These are phyloP conservation scores for Saimiri boliviensis DNA, from an alignment of 2,113 vertebrate genomes.

Conservation along the genomic window DNA sequence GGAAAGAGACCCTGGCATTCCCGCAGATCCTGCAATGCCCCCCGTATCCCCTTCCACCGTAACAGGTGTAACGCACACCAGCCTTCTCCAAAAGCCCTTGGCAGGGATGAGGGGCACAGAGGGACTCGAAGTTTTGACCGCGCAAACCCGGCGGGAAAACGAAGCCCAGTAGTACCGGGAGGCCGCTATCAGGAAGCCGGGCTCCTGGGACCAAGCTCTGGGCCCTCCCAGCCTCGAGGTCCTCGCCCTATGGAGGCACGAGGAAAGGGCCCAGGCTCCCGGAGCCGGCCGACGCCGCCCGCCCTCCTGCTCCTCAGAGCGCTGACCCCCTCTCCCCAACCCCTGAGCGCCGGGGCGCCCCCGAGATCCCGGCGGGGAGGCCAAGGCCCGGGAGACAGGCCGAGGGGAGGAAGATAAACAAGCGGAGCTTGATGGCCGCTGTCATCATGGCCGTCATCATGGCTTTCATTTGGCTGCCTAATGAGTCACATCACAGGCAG, in stretches of 20 bases:
- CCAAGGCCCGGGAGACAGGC: slow-evolving; percentile 75
- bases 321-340: not conserved
- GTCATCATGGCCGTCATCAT: slow-evolving; percentile 88
- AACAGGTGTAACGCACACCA: not conserved
- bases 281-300: fast-evolving
- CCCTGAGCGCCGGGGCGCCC: not conserved
- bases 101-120: not conserved
- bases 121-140: not conserved
- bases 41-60: fast-evolving
- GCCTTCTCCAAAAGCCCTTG: not conserved
- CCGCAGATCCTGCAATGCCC: not conserved
- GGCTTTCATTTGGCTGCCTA: slow-evolving; percentile 93
- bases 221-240: not conserved
- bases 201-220: fast-evolving
- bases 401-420: slow-evolving; percentile 88
- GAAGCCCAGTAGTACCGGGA: not conserved
- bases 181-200: not conserved
- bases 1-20: too few relatives aligned
- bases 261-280: not conserved
- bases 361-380: not conserved
- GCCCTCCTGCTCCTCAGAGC: not conserved
- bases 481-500: slow-evolving; percentile 91
- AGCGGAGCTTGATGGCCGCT: slow-evolving; percentile 87
- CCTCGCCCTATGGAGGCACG: not conserved
- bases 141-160: not conserved